phyloP scores from a whole-genome alignment of 2,113 vertebrate species.

The Hassar affinis region DNA sequence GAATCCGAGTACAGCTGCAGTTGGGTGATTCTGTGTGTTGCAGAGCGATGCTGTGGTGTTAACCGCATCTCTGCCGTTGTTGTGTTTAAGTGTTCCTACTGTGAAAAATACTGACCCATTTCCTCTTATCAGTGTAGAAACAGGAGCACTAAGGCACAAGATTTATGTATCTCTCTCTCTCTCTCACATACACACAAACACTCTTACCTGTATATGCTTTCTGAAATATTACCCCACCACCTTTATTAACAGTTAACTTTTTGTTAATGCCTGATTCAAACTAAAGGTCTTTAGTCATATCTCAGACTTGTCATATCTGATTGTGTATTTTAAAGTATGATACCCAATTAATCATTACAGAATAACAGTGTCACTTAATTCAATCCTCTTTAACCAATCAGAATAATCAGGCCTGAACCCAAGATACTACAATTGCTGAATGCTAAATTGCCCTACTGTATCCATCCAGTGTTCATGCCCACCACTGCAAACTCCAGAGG shows the following conservation, averaged over 20 bases:
- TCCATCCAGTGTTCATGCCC: background rate
- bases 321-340: background rate
- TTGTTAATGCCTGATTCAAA: background rate
- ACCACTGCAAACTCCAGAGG: conserved; percentile 12
- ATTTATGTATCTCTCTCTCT: too few relatives aligned
- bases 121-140: conserved; percentile 45
- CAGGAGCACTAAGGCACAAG: conserved; percentile 12
- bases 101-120: conserved; percentile 45
- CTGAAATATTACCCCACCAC: background rate
- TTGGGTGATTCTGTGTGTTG: background rate
- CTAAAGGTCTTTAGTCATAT: background rate
- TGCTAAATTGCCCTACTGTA: conserved; percentile 8
- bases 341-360: background rate
- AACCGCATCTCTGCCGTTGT: conserved; percentile 19
- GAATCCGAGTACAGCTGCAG: conserved; percentile 37
- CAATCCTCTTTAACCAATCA: background rate
- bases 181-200: background rate
- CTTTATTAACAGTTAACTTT: background rate
- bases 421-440: background rate
- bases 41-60: conserved; percentile 31
- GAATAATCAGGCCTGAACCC: background rate
- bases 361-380: background rate
- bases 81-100: conserved; percentile 30
- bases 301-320: background rate
- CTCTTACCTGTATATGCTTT: background rate